phyloP scores from a whole-genome alignment of 2,888 invertebrate genomes.

The Metellina segmentata region DNA sequence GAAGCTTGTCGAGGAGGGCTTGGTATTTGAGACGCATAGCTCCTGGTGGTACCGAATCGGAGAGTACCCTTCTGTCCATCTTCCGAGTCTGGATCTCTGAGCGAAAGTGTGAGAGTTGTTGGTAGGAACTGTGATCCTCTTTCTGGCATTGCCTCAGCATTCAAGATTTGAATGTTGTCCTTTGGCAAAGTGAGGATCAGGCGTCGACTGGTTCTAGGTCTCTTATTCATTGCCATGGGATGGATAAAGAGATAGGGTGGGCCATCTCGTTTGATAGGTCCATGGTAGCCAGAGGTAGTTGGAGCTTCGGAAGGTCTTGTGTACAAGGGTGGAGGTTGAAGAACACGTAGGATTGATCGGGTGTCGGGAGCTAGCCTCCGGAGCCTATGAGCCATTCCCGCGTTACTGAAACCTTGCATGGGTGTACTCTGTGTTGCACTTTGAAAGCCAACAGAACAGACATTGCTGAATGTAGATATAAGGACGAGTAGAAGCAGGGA shows the following conservation, averaged over 20 bases:
- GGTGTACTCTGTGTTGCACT: not conserved
- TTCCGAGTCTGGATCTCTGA: conserved; percentile 45
- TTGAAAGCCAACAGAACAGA: not conserved
- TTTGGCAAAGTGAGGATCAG: conserved; percentile 64
- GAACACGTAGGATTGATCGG: conserved; percentile 8
- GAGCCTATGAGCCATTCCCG: not conserved
- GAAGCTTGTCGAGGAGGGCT: conserved; percentile 60
- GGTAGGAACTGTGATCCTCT: conserved; percentile 51
- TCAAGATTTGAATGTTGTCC: conserved; percentile 69
- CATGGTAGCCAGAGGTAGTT: not conserved
- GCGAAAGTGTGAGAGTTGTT: conserved; percentile 53
- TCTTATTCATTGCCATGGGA: conserved; percentile 42
- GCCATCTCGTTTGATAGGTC: conserved; percentile 34
- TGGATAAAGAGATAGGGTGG: conserved; percentile 58
- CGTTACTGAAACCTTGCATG: not conserved
- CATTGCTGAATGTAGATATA: not conserved
- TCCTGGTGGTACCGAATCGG: conserved; percentile 13
- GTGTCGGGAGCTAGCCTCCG: not conserved
- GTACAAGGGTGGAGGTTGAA: conserved; percentile 9
- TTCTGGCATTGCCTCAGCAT: conserved; percentile 59
- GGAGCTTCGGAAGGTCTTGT: conserved; percentile 15
- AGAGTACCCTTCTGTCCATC: not conserved
- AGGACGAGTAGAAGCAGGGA: conserved; percentile 5
- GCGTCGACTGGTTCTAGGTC: conserved; percentile 23
- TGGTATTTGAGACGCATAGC: conserved; percentile 54